Evolutionary conservation across 2,113 vertebrate genomes (phyloP).

Genomic region (Cynocephalus volans): DNA sequence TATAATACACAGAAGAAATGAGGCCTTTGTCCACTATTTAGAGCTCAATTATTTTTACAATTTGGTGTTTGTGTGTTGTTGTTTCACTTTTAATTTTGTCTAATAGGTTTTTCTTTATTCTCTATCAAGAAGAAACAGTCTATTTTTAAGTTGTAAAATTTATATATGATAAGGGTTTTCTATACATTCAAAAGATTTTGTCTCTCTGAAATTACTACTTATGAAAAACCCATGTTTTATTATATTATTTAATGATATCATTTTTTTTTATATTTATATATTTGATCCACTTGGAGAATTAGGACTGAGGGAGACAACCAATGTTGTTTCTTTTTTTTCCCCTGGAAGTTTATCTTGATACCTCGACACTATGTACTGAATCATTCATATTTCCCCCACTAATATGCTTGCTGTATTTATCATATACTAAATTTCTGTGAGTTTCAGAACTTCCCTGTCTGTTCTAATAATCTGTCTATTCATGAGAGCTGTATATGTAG

Average conservation of each 20-base stretch:
- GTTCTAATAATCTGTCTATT: neutral
- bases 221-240: neutral
- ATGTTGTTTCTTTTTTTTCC: neutral
- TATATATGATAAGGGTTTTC: neutral
- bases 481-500: neutral
- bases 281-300: neutral
- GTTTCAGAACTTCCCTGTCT: neutral
- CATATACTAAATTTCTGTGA: neutral
- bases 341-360: neutral
- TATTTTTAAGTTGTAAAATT: slow-evolving; percentile 4
- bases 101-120: neutral
- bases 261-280: neutral
- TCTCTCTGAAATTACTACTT: neutral
- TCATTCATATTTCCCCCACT: neutral
- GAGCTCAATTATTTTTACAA: neutral
- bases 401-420: neutral
- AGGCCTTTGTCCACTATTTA: neutral
- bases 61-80: neutral
- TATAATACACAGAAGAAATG: neutral
- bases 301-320: neutral
- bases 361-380: neutral
- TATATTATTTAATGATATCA: neutral
- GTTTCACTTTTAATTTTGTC: neutral
- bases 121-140: neutral
- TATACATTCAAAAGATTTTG: neutral